Percentiles rank a stretch among this genome's conserved stretches.
phyloP scores from a whole-genome alignment of 2,888 invertebrate genomes.

The Cephus sareptanus region DNA sequence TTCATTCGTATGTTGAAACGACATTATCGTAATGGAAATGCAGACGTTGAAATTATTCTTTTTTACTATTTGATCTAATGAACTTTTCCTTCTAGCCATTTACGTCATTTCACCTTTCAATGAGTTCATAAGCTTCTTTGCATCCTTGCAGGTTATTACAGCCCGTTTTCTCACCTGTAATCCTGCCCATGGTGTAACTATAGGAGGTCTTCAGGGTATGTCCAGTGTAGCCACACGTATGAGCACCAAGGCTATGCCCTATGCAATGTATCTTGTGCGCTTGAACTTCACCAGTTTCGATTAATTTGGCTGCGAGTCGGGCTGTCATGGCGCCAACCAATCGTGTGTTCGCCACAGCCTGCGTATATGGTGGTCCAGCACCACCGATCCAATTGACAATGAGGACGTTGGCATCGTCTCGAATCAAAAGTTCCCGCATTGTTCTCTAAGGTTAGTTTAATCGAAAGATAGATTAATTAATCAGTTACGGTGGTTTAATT shows the following conservation, averaged over 20 bases:
- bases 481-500: not conserved
- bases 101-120: not conserved
- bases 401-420: constrained; percentile 79
- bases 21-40: not conserved
- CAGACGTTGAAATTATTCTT: not conserved
- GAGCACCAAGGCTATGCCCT: constrained; percentile 89
- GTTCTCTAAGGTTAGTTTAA: constrained; percentile 71
- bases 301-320: constrained; percentile 71
- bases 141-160: not conserved
- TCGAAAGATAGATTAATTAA: not conserved
- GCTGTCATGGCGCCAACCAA: constrained; percentile 87
- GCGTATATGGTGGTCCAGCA: constrained; percentile 88
- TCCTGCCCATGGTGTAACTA: constrained; percentile 78
- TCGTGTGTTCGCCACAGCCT: constrained; percentile 91
- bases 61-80: not conserved
- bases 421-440: constrained; percentile 77
- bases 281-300: constrained; percentile 62
- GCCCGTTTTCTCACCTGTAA: constrained; percentile 72
- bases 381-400: constrained; percentile 89
- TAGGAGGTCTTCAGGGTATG: constrained; percentile 72
- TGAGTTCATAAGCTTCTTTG: not conserved
- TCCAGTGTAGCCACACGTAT: constrained; percentile 87
- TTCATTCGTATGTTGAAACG: not conserved
- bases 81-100: not conserved
- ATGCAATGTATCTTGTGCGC: constrained; percentile 80